Conservation (phyloP, 2,797 vertebrate genomes). For the Sandelia bainsii region DNA sequence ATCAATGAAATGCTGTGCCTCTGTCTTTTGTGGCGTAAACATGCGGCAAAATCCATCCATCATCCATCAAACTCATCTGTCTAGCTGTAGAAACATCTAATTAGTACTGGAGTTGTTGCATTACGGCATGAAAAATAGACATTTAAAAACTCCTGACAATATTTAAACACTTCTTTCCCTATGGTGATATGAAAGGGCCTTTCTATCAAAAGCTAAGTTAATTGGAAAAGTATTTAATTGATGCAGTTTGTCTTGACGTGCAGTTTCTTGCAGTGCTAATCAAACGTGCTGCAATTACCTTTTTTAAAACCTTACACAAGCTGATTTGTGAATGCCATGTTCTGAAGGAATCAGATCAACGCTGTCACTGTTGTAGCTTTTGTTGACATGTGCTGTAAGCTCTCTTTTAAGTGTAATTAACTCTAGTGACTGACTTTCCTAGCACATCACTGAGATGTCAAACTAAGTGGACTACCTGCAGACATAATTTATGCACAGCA, state of each 20-base stretch:
- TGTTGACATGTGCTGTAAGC: neutral
- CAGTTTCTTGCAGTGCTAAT: neutral
- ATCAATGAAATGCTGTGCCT: slow-evolving; percentile 13
- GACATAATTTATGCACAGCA: neutral
- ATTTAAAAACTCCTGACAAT: slow-evolving; percentile 24
- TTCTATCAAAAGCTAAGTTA: slow-evolving; percentile 8
- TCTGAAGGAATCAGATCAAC: neutral
- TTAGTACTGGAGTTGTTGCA: slow-evolving; percentile 14
- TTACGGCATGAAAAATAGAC: neutral
- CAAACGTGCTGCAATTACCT: slow-evolving; percentile 19
- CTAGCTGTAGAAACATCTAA: slow-evolving; percentile 26
- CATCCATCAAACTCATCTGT: slow-evolving; percentile 6
- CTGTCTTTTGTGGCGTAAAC: neutral
- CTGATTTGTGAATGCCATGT: neutral
- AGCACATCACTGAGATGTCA: slow-evolving; percentile 5
- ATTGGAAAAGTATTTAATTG: neutral
- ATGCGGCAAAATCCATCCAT: slow-evolving; percentile 22
- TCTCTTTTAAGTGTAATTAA: neutral
- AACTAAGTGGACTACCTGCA: neutral
- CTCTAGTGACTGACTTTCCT: neutral
- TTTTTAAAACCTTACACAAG: slow-evolving; percentile 1
- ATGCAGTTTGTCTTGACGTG: neutral
- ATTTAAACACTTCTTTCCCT: neutral
- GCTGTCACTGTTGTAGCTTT: neutral
- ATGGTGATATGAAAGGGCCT: neutral